Base-by-base conservation (phyloP, 2,797 vertebrate species). In the Diglossa cyanea region DNA sequence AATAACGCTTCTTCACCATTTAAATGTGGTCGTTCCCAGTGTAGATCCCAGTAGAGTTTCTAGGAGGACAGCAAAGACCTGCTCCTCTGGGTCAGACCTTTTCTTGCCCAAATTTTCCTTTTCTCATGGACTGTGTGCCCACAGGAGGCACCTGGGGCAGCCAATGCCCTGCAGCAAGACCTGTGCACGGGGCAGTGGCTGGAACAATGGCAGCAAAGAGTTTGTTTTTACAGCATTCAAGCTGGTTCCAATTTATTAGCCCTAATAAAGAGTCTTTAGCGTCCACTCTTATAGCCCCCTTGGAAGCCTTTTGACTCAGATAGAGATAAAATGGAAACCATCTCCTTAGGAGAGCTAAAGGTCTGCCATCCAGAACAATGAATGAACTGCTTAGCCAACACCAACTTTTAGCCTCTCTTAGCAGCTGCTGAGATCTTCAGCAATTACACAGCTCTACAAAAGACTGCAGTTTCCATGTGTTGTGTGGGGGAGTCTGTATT, bases 91-190 rank as follows among this genome's bases (percentile, higher is more conserved):
- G 11, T 88, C 58, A 76, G n/a, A 25, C 3, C 11, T 67, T 20
- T 58, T 68, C 2, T 55, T 70, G 33, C 5, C 17, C 17, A 37
- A 10, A 8, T 78, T 58, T 31, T 37, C 18, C 5, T 35, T 60
- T 70, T 50, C 54, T 87, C 45, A 0, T 5, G 33, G 35, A 5
- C 28, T 74, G 44, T 31, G 17, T 42, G 18, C 31, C 51, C 26
- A n/a, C n/a, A n/a, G n/a, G n/a, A n/a, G n/a, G n/a, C 0, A 0
- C 17, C 2, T 0, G 0, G 40, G 48, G 17, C 42, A 57, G 16
- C 5, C 53, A 61, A 31, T 14, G 19, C 45, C 42, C 28, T 48
- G 15, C 13, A 19, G 61, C 7, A 24, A 39, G 35, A 3, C 1
- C 26, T 6, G 3, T 7, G 54, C 31, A 11, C 14, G 11, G 23